Evolutionary conservation across 2,797 vertebrate species (phyloP).

Genomic region (Sebastes reedi): DNA sequence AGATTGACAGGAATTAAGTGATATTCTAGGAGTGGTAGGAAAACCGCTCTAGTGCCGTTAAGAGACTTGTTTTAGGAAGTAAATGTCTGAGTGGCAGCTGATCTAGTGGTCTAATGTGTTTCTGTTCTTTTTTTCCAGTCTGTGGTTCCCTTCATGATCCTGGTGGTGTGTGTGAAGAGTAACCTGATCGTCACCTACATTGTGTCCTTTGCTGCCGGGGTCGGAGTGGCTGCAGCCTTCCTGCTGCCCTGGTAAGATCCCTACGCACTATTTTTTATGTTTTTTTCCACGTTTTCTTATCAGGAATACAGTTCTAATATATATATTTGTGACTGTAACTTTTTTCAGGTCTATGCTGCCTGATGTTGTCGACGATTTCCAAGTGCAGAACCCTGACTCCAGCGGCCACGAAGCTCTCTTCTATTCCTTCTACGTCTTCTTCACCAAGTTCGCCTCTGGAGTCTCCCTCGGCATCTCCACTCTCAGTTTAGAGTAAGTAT

Average conservation of each 20-base stretch:
- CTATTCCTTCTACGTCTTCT: conserved; percentile 99
- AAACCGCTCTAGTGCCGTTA: background rate
- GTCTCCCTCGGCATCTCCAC: conserved; percentile 96
- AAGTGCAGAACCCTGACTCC: conserved; percentile 88
- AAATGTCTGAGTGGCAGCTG: background rate
- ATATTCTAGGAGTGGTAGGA: background rate
- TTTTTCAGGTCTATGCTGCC: conserved; percentile 95
- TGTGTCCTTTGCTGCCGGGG: conserved; percentile 88
- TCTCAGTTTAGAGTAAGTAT: conserved; percentile 94
- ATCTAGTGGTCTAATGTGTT: background rate
- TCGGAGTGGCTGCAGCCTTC: conserved; percentile 94
- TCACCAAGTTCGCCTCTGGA: conserved; percentile 97
- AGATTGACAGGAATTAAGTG: background rate
- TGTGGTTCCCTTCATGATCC: conserved; percentile 92
- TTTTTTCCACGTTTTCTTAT: background rate
- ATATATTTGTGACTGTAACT: background rate
- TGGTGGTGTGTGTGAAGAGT: conserved; percentile 85
- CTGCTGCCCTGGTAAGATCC: conserved; percentile 92
- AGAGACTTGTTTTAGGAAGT: background rate
- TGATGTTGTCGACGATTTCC: conserved; percentile 95
- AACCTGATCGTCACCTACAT: conserved; percentile 91
- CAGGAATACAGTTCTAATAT: background rate
- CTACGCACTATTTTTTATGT: fast-evolving
- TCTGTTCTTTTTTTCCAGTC: conserved; percentile 77
- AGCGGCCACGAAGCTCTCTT: conserved; percentile 94